Base-by-base conservation (phyloP, 2,888 invertebrate species). In the Tineola bisselliella region DNA sequence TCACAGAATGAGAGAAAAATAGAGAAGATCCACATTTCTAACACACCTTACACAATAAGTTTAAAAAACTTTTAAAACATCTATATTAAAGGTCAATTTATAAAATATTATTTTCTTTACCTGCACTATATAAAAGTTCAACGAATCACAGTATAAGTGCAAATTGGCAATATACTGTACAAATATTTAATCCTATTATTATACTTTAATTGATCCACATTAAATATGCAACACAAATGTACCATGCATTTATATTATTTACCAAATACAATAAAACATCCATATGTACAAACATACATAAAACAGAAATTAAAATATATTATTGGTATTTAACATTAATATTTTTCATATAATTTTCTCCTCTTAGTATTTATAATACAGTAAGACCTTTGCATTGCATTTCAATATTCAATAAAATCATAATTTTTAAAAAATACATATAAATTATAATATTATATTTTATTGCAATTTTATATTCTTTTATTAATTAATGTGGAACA, bases 1-100 rank as follows among this genome's bases (percentile, higher is more conserved):
- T 84, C 86, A 86, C 86, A 87, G 83, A 81, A 80, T 58, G 54
- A 25, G 19, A 54, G 54, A 19, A 54, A 8, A 38, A n/a, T 38
- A 38, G 25, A 25, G 25, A 25, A 25, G 4, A 25, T 25, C 6
- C 25, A 25, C 25, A 25, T 44, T 44, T n/a, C 8, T 44, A 44
- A 12, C 44, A 44, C 44, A 44, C 44, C 25, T 25, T 25, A 25
- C 25, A 25, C 25, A 25, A 25, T 25, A 25, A 25, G 25, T 25
- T 25, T 25, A 25, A 25, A 6, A 25, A 25, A 25, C 25, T 25
- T 25, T 25, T 25, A 25, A 25, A 25, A 25, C 25, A 25, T 25
- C 25, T 25, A 25, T 2, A 25, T 25, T 25, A 2, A 25, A 38
- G 38, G 38, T 38, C 38, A 38, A 38, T 38, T 38, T 38, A 38